A percentile compares a stretch with the other conserved stretches of the same genome.
phyloP scores from a whole-genome alignment of 2,888 invertebrate genomes.

The Blomia tropicalis region DNA sequence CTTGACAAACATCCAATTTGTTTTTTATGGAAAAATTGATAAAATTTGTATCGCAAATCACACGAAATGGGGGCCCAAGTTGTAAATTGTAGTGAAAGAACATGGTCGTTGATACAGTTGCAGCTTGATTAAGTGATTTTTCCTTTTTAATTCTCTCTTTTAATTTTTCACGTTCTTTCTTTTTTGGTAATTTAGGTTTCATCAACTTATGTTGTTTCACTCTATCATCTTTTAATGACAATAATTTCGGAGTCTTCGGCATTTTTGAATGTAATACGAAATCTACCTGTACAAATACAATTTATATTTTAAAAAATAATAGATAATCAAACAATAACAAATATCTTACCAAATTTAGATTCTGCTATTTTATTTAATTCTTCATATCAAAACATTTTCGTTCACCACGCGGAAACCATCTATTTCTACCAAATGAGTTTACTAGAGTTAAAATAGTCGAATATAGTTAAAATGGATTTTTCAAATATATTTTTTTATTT shows the following conservation, averaged over 20 bases:
- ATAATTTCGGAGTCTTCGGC: constrained; percentile 22
- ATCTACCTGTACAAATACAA: too few species aligned
- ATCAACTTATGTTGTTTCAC: constrained; percentile 16
- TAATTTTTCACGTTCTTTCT: constrained; percentile 16
- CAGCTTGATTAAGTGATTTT: not conserved
- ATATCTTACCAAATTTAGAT: not conserved
- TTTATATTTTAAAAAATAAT: too few species aligned
- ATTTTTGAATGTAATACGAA: constrained; percentile 7
- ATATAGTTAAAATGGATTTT: too few species aligned
- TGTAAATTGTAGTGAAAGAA: constrained; percentile 97
- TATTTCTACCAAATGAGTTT: not conserved
- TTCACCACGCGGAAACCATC: not conserved
- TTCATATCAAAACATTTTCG: not conserved
- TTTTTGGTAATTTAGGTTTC: not conserved
- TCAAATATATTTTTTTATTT: too few species aligned
- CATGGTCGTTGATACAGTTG: constrained; percentile 47
- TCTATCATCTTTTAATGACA: constrained; percentile 18
- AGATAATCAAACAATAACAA: not conserved
- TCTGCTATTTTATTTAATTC: too few species aligned
- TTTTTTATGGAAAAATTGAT: constrained; percentile 96
- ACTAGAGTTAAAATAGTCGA: too few species aligned
- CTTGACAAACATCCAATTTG: constrained; percentile 85
- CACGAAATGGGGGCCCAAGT: constrained; percentile 91
- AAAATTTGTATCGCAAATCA: constrained; percentile 92
- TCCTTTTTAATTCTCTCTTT: constrained; percentile 10